A percentile compares a stretch with the other conserved stretches of the same genome.
Conservation (phyloP, 2,797 vertebrate species). For the Paguma larvata region DNA sequence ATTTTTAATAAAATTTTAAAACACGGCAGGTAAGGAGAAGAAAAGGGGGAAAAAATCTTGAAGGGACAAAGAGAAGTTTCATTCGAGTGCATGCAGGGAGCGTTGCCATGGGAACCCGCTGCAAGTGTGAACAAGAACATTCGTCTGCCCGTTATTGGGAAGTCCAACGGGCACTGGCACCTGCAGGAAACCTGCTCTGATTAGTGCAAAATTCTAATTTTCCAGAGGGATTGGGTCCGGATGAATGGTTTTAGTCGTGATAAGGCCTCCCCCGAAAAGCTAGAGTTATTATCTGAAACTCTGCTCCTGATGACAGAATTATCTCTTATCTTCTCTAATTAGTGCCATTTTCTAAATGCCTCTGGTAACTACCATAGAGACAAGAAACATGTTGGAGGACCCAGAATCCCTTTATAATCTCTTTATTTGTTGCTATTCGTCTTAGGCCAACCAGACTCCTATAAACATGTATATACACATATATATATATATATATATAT, state of each 20-base stretch:
- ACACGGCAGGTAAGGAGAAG: background rate
- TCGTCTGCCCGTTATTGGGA: constrained; percentile 63
- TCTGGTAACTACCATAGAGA: constrained; percentile 24
- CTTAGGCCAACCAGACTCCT: background rate
- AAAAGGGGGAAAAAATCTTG: background rate
- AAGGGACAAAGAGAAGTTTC: constrained; percentile 67
- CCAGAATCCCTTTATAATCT: background rate
- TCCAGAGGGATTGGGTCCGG: constrained; percentile 40
- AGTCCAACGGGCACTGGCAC: constrained; percentile 61
- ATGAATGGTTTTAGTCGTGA: constrained; percentile 49
- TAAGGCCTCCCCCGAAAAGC: background rate
- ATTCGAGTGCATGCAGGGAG: constrained; percentile 74
- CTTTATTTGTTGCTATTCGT: constrained; percentile 20
- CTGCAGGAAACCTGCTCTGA: constrained; percentile 10
- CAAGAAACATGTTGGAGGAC: constrained; percentile 6
- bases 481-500: too few relatives aligned
- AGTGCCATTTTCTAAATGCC: constrained; percentile 50
- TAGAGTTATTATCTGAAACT: background rate
- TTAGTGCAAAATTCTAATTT: constrained; percentile 60
- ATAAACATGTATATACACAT: too few relatives aligned
- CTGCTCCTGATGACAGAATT: constrained; percentile 15
- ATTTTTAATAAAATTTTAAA: constrained; percentile 39
- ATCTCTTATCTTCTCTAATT: constrained; percentile 72
- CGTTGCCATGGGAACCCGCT: constrained; percentile 84
- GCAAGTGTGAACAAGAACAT: constrained; percentile 61